Evolutionary conservation across 2,797 vertebrate species (phyloP).

Genomic region (Nannoperca australis): DNA sequence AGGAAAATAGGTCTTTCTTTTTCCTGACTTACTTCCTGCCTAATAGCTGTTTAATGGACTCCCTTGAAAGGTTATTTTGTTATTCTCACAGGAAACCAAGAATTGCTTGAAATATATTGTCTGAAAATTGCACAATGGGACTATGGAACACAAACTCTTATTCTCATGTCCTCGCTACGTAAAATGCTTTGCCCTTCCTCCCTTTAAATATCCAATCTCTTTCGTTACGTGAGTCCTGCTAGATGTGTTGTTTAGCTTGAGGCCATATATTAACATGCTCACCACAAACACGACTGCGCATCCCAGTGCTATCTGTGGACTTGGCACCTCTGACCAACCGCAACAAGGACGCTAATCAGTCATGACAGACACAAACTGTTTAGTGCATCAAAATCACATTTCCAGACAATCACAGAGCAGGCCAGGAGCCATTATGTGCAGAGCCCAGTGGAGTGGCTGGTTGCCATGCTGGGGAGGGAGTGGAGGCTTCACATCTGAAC

Average conservation of each 20-base stretch:
- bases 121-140: neutral
- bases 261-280: conserved; percentile 40
- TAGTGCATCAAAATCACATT: conserved; percentile 82
- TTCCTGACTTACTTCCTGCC: conserved; percentile 51
- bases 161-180: neutral
- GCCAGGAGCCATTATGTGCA: conserved; percentile 65
- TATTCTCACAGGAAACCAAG: conserved; percentile 42
- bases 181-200: conserved; percentile 20
- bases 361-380: conserved; percentile 82
- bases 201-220: conserved; percentile 26
- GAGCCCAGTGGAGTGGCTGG: conserved; percentile 63
- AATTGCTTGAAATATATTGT: conserved; percentile 36
- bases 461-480: conserved; percentile 61
- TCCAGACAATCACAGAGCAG: conserved; percentile 75
- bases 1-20: conserved; percentile 59
- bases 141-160: conserved; percentile 7
- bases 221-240: conserved; percentile 25
- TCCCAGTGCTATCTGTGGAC: conserved; percentile 61
- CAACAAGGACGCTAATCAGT: conserved; percentile 77
- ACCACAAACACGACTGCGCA: conserved; percentile 21
- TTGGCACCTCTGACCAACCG: conserved; percentile 69
- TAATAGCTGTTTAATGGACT: conserved; percentile 60
- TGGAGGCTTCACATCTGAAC: conserved; percentile 56
- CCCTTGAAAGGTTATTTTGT: conserved; percentile 54
- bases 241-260: conserved; percentile 53